Conservation (phyloP, 1,140 invertebrate genomes). For the Sinella curviseta region DNA sequence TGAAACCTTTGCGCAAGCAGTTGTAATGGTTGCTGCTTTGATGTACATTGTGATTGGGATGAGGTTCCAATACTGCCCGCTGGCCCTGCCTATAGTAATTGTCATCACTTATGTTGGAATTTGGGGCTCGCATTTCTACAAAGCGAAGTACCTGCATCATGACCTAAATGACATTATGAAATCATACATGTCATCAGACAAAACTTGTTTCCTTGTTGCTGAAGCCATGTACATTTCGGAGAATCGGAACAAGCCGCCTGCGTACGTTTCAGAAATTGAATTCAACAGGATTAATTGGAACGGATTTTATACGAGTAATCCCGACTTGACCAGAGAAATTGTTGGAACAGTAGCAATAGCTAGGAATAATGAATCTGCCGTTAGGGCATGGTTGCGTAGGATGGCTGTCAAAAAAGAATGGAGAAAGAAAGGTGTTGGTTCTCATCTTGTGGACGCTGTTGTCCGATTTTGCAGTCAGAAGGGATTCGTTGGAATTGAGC, state of each 20-base stretch:
- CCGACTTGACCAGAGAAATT: conserved; percentile 49
- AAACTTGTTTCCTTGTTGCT: conserved; percentile 60
- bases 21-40: conserved; percentile 58
- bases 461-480: conserved; percentile 58
- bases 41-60: conserved; percentile 62
- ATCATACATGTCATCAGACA: conserved; percentile 55
- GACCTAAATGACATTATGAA: conserved; percentile 57
- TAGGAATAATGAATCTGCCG: conserved; percentile 55
- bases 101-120: conserved; percentile 56
- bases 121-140: conserved; percentile 55
- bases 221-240: conserved; percentile 55
- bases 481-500: conserved; percentile 57
- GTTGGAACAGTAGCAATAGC: conserved; percentile 58
- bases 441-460: conserved; percentile 56
- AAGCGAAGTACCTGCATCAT: conserved; percentile 55
- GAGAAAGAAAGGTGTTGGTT: conserved; percentile 57
- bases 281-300: conserved; percentile 38
- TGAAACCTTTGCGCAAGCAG: conserved; percentile 59
- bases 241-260: conserved; percentile 49
- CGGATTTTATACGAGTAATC: conserved; percentile 28
- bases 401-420: conserved; percentile 58
- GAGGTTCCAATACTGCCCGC: conserved; percentile 57
- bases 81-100: conserved; percentile 57
- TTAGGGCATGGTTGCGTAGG: conserved; percentile 60
- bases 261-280: conserved; percentile 37